phyloP scores from a whole-genome alignment of 2,113 vertebrate genomes.

The Tetrao urogallus region DNA sequence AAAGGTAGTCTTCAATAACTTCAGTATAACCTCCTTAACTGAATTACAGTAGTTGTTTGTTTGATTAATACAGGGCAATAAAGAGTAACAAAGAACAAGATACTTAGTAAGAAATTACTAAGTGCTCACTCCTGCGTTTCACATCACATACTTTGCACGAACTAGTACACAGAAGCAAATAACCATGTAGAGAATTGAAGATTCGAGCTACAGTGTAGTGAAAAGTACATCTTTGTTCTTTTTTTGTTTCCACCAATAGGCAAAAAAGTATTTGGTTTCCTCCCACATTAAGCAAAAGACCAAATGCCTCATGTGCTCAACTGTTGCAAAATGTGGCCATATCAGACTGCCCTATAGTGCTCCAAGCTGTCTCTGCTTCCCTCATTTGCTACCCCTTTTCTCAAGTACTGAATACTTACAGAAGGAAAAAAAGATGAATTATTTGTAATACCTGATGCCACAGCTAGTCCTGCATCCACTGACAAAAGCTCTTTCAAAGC shows the following conservation, averaged over 20 bases:
- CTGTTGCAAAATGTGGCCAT: background rate
- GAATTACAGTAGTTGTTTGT: background rate
- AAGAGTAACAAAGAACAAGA: background rate
- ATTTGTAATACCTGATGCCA: background rate
- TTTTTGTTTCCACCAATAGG: background rate
- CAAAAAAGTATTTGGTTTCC: fast-evolving
- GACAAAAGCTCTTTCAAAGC: background rate
- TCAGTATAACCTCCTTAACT: background rate
- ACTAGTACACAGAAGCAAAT: background rate
- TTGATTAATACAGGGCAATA: background rate
- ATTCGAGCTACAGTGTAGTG: background rate
- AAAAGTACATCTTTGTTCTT: background rate
- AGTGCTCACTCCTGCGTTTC: background rate
- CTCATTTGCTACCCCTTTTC: background rate
- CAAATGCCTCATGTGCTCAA: background rate
- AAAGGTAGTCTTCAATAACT: background rate
- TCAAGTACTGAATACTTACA: fast-evolving
- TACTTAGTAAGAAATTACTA: background rate
- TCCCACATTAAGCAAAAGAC: background rate
- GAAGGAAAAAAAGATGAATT: background rate
- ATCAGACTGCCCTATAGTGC: background rate
- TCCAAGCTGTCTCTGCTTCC: background rate
- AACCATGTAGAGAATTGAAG: background rate
- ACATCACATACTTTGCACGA: fast-evolving
- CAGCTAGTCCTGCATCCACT: background rate